Evolutionary conservation across 2,888 invertebrate genomes (phyloP), one percentile per base, ranked within the genome.

Genomic region (Trisateles emortualis): DNA sequence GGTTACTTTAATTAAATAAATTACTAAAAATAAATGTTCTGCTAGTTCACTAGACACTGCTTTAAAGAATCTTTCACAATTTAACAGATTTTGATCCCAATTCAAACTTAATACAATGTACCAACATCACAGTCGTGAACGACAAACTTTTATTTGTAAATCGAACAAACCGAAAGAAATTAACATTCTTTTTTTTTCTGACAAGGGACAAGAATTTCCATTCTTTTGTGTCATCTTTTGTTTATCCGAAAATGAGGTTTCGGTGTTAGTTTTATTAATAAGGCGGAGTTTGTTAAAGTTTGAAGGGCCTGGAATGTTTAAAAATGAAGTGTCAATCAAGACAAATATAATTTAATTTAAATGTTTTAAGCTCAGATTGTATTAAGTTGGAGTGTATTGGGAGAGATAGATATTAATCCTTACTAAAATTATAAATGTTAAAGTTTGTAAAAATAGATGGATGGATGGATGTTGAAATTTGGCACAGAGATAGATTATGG

Each of bases 111-210:
- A n/a, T 8, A 19, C 11, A 39, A 5, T 5, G 3, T 2, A 5
- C 35, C 16, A 16, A 3, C 35, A 8, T 39, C 38, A 19, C 38
- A 19, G 19, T 38, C 19, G 14, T 6, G 19, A 40, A 36, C 19
- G 40, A 3, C 14, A 47, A 47, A 40, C 32, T 47, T 47, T 47
- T 68, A 67, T 74, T 70, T 72, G 65, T 44, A 58, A 61, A 70
- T 67, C 59, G 67, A 40, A 58, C 72, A 68, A 73, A 72, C 66
- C 52, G 52, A 39, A 51, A 52, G 65, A 55, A 71, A 74, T 76
- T 76, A 74, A 66, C 67, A 64, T 53, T 49, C 17, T 52, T 60
- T 66, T 65, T 52, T 55, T 52, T 38, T 26, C 38, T 51, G 71
- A 65, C 59, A 55, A 36, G 35, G 33, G 26, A 62, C 64, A 56